Percentiles rank a stretch among this genome's conserved stretches.
These are phyloP conservation scores for Oreochromis niloticus DNA, from an alignment of 2,113 vertebrate genomes.

Conservation along the genomic window DNA sequence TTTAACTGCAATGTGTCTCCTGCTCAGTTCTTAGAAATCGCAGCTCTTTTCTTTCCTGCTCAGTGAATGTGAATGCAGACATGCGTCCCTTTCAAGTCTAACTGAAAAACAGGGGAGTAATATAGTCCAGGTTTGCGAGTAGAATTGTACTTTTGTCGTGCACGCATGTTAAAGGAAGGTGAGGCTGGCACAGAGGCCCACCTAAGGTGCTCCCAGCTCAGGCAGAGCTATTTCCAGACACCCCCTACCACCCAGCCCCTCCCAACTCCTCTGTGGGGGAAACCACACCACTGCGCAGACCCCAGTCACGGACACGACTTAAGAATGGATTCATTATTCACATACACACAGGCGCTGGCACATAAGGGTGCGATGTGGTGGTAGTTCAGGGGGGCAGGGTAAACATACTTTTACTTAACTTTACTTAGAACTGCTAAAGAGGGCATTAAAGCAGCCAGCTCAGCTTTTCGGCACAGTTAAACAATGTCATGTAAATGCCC, in stretches of 20 bases:
- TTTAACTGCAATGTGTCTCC: conserved; percentile 15
- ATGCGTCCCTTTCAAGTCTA: background rate
- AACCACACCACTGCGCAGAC: conserved; percentile 61
- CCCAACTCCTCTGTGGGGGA: conserved; percentile 47
- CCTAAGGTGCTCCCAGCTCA: conserved; percentile 48
- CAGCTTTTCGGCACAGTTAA: background rate
- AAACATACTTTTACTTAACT: conserved; percentile 37
- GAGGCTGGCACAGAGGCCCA: conserved; percentile 56
- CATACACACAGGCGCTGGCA: conserved; percentile 35
- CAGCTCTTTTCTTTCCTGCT: background rate
- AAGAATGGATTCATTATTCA: conserved; percentile 76
- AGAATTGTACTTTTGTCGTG: conserved; percentile 18
- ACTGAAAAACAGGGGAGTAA: background rate
- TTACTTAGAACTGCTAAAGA: conserved; percentile 26
- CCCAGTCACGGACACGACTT: conserved; percentile 55
- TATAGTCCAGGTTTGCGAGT: background rate
- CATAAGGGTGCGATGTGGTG: conserved; percentile 27
- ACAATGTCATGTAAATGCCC: background rate
- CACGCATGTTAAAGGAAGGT: conserved; percentile 24
- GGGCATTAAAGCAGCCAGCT: background rate
- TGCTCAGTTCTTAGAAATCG: conserved; percentile 54
- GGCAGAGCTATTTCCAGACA: conserved; percentile 64
- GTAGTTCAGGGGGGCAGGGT: background rate
- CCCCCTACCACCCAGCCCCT: conserved; percentile 42
- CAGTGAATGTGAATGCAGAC: background rate